Evolutionary conservation across 2,888 invertebrate species (phyloP).

Genomic region (Melanchra persicariae): DNA sequence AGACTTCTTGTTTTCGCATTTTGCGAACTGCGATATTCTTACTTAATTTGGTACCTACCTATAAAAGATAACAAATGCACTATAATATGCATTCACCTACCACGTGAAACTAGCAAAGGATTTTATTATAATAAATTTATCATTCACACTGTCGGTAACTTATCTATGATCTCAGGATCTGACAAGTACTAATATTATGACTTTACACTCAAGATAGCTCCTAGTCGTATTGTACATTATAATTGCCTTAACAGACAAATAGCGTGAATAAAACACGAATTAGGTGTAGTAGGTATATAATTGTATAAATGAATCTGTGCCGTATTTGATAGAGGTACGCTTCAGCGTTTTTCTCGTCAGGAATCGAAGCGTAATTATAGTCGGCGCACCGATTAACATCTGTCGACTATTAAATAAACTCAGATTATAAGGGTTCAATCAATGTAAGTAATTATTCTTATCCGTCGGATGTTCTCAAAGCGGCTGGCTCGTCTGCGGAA

Average conservation of each 20-base stretch:
- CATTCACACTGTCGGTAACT: conserved; percentile 8
- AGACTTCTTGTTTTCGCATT: conserved; percentile 11
- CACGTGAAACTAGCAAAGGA: not conserved
- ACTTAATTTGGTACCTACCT: not conserved
- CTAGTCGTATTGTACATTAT: conserved; percentile 1
- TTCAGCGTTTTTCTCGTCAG: conserved; percentile 87
- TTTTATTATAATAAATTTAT: no score
- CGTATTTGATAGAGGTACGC: conserved; percentile 69
- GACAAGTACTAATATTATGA: conserved; percentile 33
- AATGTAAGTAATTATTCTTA: conserved; percentile 91
- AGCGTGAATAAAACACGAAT: not conserved
- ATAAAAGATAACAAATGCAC: not conserved
- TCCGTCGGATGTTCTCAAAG: conserved; percentile 90
- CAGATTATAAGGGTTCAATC: conserved; percentile 90
- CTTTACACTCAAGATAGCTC: conserved; percentile 9
- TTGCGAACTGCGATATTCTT: not conserved
- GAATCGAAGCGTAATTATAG: conserved; percentile 89
- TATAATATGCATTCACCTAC: not conserved
- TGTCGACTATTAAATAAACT: conserved; percentile 90
- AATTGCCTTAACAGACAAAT: conserved; percentile 8
- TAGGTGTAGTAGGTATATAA: conserved; percentile 12
- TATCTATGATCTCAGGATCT: conserved; percentile 30
- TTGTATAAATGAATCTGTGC: conserved; percentile 74
- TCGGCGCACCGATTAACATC: conserved; percentile 88
- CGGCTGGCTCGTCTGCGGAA: conserved; percentile 81